Evolutionary conservation across 2,888 invertebrate species (phyloP).

Genomic region (Amphiduros pacificus): DNA sequence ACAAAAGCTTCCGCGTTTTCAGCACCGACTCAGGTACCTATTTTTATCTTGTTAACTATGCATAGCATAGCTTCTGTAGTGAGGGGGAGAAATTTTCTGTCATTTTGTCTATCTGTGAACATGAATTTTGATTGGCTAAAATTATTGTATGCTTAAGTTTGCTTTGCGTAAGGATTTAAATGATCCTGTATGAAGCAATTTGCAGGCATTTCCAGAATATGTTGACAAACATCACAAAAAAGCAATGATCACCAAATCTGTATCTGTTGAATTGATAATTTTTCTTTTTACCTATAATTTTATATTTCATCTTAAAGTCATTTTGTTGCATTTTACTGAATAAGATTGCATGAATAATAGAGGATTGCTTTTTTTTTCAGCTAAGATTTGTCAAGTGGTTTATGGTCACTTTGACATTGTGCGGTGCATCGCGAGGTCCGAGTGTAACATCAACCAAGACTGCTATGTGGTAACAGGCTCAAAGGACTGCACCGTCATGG

Average conservation of each 20-base stretch:
- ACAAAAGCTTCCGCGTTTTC: constrained; percentile 97
- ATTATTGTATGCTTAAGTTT: too few species aligned
- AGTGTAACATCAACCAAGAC: constrained; percentile 95
- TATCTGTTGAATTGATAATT: too few species aligned
- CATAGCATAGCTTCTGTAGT: neutral
- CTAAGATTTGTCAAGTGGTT: constrained; percentile 96
- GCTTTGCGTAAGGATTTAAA: too few species aligned
- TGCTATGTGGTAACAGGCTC: constrained; percentile 98
- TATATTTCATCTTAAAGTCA: too few species aligned
- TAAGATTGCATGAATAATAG: neutral
- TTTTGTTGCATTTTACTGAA: too few species aligned
- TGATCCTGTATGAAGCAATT: too few species aligned
- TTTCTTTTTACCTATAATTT: too few species aligned
- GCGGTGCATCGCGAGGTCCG: constrained; percentile 94
- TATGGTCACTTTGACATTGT: constrained; percentile 99
- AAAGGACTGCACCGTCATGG: constrained; percentile 93
- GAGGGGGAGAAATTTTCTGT: too few species aligned
- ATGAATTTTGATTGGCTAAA: too few species aligned
- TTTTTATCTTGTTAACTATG: neutral
- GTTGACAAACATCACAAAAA: too few species aligned
- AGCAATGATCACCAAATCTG: too few species aligned
- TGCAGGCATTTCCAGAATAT: too few species aligned
- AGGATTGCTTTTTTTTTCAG: constrained; percentile 64
- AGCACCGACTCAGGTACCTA: constrained; percentile 86
- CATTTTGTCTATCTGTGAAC: neutral